phyloP scores from a whole-genome alignment of 2,113 vertebrate genomes.

The Chaenogobius annularis region DNA sequence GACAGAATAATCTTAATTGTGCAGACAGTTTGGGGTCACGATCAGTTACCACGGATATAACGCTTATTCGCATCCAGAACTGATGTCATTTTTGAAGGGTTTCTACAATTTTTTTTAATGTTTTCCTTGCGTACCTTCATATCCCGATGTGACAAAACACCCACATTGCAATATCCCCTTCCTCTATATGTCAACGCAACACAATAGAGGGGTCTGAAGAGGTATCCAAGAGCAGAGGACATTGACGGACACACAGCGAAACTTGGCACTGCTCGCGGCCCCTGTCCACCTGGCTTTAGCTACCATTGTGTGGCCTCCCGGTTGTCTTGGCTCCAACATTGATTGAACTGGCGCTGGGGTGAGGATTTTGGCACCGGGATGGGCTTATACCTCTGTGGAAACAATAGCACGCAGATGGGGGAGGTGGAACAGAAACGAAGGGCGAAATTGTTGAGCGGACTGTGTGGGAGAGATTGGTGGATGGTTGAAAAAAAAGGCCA shows the following conservation, averaged over 20 bases:
- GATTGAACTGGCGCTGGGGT: slow-evolving; percentile 64
- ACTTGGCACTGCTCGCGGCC: slow-evolving; percentile 47
- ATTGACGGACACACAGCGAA: slow-evolving; percentile 50
- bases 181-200: slow-evolving; percentile 55
- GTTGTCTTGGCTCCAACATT: slow-evolving; percentile 51
- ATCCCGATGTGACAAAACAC: slow-evolving; percentile 48
- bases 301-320: slow-evolving; percentile 48
- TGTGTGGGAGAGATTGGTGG: slow-evolving; percentile 54
- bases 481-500: slow-evolving; percentile 50
- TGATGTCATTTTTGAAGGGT: slow-evolving; percentile 9
- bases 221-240: slow-evolving; percentile 37
- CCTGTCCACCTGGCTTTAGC: slow-evolving; percentile 56
- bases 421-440: slow-evolving; percentile 46
- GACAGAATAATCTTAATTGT: not conserved
- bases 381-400: slow-evolving; percentile 53
- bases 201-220: slow-evolving; percentile 44
- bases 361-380: slow-evolving; percentile 57
- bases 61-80: slow-evolving; percentile 8
- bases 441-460: slow-evolving; percentile 56
- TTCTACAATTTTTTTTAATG: not conserved
- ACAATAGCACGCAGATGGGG: slow-evolving; percentile 59
- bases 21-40: slow-evolving; percentile 20
- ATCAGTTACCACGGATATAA: slow-evolving; percentile 37
- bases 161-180: slow-evolving; percentile 45
- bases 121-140: slow-evolving; percentile 18